Evolutionary conservation across 2,888 invertebrate species (phyloP).

Genomic region (Diaperis boleti): DNA sequence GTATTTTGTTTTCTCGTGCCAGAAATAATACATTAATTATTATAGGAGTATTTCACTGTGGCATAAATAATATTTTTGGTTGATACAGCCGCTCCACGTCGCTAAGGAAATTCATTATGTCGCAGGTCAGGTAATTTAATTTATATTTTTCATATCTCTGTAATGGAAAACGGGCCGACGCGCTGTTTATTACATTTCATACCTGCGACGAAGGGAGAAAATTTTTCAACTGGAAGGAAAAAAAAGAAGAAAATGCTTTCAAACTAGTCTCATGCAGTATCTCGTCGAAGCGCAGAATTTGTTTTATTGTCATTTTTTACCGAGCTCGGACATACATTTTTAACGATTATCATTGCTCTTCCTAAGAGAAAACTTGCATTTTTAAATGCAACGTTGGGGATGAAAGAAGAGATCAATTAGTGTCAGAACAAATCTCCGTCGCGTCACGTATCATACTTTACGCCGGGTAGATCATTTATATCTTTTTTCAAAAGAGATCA

Average conservation of each 20-base stretch:
- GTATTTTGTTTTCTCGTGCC: neutral
- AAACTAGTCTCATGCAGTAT: neutral
- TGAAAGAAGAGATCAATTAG: too few relatives aligned
- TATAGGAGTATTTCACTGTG: slow-evolving; percentile 14
- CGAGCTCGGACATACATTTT: too few relatives aligned
- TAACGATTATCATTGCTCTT: too few relatives aligned
- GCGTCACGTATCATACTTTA: too few relatives aligned
- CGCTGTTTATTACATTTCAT: slow-evolving; percentile 37
- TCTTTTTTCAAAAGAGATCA: too few relatives aligned
- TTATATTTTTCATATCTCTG: slow-evolving; percentile 37
- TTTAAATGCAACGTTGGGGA: too few relatives aligned
- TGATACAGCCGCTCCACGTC: slow-evolving; percentile 18
- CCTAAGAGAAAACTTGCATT: too few relatives aligned
- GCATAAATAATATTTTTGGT: slow-evolving; percentile 32
- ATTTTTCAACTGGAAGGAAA: neutral
- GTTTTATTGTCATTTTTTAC: too few relatives aligned
- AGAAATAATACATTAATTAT: slow-evolving; percentile 20
- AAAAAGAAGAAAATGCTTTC: slow-evolving; percentile 3
- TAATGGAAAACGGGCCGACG: slow-evolving; percentile 29
- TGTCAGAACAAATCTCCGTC: too few relatives aligned
- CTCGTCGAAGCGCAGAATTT: neutral
- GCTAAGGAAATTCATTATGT: slow-evolving; percentile 36
- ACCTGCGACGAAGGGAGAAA: neutral
- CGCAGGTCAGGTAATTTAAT: slow-evolving; percentile 39
- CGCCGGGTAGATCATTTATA: too few relatives aligned